phyloP scores from a whole-genome alignment of 2,888 invertebrate species.

The Aporophyla nigra region DNA sequence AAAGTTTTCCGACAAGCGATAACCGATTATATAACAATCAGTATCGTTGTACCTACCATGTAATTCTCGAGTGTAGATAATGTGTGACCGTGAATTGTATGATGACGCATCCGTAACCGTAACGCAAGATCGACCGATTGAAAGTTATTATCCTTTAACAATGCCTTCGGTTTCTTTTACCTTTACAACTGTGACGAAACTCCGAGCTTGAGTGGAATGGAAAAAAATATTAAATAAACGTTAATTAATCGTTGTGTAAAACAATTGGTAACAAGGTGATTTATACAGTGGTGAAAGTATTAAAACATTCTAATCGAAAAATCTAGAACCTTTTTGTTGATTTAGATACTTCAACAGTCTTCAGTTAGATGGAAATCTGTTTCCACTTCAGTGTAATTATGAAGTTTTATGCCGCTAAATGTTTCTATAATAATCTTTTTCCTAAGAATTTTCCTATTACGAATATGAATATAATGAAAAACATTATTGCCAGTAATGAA shows the following conservation, averaged over 20 bases:
- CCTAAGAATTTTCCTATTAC: constrained; percentile 8
- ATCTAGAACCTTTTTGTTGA: constrained; percentile 19
- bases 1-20: constrained; percentile 50
- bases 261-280: constrained; percentile 44
- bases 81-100: constrained; percentile 65
- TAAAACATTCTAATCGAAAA: constrained; percentile 22
- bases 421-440: background rate
- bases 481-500: constrained; percentile 52
- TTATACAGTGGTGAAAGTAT: constrained; percentile 44
- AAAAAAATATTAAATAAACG: constrained; percentile 23
- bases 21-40: constrained; percentile 58
- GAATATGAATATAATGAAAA: constrained; percentile 37
- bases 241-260: constrained; percentile 46
- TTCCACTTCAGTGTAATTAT: background rate
- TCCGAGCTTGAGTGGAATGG: background rate
- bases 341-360: background rate
- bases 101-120: constrained; percentile 61
- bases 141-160: constrained; percentile 29
- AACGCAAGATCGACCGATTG: constrained; percentile 37
- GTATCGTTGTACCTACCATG: constrained; percentile 36
- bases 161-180: constrained; percentile 24
- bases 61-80: constrained; percentile 58
- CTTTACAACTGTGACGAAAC: constrained; percentile 34
- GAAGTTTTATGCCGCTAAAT: background rate
- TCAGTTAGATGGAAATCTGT: background rate